These are phyloP conservation scores for Azorinus chamasolen DNA, from an alignment of 2,888 invertebrate species.

Conservation along the genomic window DNA sequence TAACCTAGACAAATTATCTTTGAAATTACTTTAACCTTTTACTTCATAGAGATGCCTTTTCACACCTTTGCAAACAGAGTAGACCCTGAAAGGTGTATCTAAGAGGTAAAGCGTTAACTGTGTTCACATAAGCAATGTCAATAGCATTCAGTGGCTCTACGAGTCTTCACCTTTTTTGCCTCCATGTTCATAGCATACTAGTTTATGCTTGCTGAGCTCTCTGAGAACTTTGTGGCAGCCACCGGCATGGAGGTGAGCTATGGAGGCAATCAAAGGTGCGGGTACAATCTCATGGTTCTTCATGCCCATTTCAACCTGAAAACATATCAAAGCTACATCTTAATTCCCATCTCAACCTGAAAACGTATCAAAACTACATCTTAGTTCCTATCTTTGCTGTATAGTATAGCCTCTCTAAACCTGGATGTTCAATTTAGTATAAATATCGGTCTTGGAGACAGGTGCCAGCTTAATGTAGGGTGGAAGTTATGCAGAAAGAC, in stretches of 20 bases:
- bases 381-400: conserved; percentile 98
- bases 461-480: too few relatives aligned
- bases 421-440: too few relatives aligned
- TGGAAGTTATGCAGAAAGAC: too few relatives aligned
- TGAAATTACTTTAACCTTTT: too few relatives aligned
- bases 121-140: too few relatives aligned
- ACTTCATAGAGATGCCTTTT: too few relatives aligned
- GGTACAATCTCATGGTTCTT: conserved; percentile 99
- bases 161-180: conserved; percentile 89
- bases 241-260: conserved; percentile 96
- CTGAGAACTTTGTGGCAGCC: conserved; percentile 96
- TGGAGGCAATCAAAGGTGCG: conserved; percentile 94
- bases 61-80: too few relatives aligned
- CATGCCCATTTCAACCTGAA: conserved; percentile 99
- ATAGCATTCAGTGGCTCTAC: too few relatives aligned
- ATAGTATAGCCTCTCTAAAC: background rate
- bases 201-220: conserved; percentile 95
- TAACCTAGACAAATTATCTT: too few relatives aligned
- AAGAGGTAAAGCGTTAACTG: too few relatives aligned
- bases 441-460: too few relatives aligned
- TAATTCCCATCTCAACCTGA: conserved; percentile 99
- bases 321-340: conserved; percentile 87
- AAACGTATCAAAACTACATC: conserved; percentile 85
- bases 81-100: too few relatives aligned
- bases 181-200: conserved; percentile 97